Evolutionary conservation across 35 echinoderm and acorn worm genomes (phyloP).

Genomic region (Holothuria glaberrima): DNA sequence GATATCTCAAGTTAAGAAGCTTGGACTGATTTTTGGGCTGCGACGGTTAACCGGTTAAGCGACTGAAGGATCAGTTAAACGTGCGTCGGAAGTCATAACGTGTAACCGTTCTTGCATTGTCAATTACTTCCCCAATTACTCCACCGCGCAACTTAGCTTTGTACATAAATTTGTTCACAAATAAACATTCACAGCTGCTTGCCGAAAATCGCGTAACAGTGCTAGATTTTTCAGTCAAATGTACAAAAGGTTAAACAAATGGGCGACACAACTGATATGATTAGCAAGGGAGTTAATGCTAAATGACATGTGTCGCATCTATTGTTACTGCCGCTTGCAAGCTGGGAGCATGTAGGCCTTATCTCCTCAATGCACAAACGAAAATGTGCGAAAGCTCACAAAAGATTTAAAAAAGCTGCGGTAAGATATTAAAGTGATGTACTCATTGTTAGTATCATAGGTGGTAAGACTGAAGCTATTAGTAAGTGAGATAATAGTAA

Average conservation of each 20-base stretch:
- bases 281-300: not conserved
- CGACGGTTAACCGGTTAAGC: not conserved
- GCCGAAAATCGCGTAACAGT: not conserved
- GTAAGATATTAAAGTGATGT: not conserved
- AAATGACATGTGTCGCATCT: not conserved
- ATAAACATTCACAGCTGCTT: not conserved
- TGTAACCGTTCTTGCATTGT: not conserved
- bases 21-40: too few relatives aligned
- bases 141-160: not conserved
- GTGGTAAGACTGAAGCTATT: not conserved
- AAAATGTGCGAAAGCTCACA: not conserved
- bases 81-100: not conserved
- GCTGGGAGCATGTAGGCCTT: too few relatives aligned
- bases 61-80: not conserved
- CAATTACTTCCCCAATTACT: not conserved
- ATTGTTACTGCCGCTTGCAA: not conserved
- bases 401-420: not conserved
- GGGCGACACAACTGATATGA: not conserved
- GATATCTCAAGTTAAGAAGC: too few relatives aligned
- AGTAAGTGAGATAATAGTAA: too few relatives aligned
- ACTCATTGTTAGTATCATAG: not conserved
- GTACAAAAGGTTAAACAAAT: constrained; percentile 19
- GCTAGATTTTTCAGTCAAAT: not conserved
- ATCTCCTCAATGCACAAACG: not conserved
- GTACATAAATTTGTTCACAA: not conserved